Evolutionary conservation across 1,140 invertebrate species (phyloP).

Genomic region (Nephila pilipes): DNA sequence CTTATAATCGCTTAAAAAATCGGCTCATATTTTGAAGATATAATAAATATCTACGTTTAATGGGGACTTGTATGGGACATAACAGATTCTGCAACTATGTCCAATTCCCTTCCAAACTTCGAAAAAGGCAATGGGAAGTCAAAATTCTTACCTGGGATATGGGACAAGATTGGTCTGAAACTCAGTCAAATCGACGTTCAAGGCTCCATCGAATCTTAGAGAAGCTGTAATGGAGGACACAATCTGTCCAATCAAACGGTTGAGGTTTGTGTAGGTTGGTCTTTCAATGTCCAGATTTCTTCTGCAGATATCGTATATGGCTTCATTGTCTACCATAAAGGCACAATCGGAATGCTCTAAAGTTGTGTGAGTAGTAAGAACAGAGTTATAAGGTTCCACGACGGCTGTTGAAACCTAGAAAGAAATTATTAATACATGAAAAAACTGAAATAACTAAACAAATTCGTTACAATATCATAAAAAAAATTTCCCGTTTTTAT

Average conservation of each 20-base stretch:
- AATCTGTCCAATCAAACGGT: constrained; percentile 84
- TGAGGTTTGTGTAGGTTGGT: constrained; percentile 84
- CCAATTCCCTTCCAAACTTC: not conserved
- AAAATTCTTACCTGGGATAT: constrained; percentile 82
- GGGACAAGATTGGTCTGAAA: constrained; percentile 88
- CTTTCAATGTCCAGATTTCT: constrained; percentile 85
- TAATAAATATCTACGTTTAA: too few species aligned
- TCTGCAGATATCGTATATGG: constrained; percentile 88
- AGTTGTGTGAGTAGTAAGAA: constrained; percentile 90
- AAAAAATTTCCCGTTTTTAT: too few species aligned
- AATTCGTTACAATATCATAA: too few species aligned
- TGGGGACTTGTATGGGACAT: not conserved
- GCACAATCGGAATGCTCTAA: constrained; percentile 90
- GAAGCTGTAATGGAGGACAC: constrained; percentile 85
- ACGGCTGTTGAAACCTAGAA: constrained; percentile 86
- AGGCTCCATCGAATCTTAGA: constrained; percentile 87
- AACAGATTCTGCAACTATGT: not conserved
- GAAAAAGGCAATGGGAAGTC: not conserved
- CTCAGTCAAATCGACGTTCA: constrained; percentile 88
- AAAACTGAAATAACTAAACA: too few species aligned
- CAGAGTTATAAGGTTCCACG: constrained; percentile 94
- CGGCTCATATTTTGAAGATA: too few species aligned
- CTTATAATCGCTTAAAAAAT: too few species aligned
- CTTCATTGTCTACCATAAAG: constrained; percentile 89
- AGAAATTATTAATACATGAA: too few species aligned